Evolutionary conservation across 64 coral and sea anemone species (phyloP), one percentile per base, ranked within the genome.

Genomic region (Stichodactyla helianthus): DNA sequence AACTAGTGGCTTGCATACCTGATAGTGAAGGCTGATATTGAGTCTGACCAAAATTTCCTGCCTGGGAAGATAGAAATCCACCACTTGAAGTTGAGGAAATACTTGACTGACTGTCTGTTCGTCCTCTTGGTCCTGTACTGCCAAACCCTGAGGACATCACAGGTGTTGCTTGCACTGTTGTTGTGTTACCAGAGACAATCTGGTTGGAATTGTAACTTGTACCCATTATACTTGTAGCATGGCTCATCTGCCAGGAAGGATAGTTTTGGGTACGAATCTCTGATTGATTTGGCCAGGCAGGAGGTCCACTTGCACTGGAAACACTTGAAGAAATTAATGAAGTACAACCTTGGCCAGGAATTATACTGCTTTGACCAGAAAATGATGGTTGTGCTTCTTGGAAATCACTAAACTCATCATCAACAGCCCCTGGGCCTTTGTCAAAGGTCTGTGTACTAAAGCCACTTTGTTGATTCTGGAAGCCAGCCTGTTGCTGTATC

Each of bases 401-500:
- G 79, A 91, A 91, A 79, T 87, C 77, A 91, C 85, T 87, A 59
- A 91, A 91, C 6, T 59, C 77, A 44, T 14, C 62, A 64, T 88
- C 35, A 44, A 44, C 35, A 63, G 9, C 35, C 26, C 63, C 52
- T 17, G 6, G 52, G 19, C 51, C 50, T 82, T 50, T 44, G 18
- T 82, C 13, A 27, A 51, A 50, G 50, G 13, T 18, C 7, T n/a
- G n/a, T n/a, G n/a, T 31, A 23, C 22, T 23, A 74, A 74, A 74
- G 1, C 68, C 25, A 74, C 22, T 27, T 74, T 74, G 68, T 74
- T 74, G 68, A 11, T 6, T 74, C 23, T 74, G 68, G 20, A 27
- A 26, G 25, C 68, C 68, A 74, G 62, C 22, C 7, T 65, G 62
- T 65, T 65, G 62, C 62, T 65, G 62, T 65, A 16, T 44, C 35